Percentiles rank a stretch among this genome's conserved stretches.
Conservation (phyloP, 2,888 invertebrate species). For the Ormia ochracea region DNA sequence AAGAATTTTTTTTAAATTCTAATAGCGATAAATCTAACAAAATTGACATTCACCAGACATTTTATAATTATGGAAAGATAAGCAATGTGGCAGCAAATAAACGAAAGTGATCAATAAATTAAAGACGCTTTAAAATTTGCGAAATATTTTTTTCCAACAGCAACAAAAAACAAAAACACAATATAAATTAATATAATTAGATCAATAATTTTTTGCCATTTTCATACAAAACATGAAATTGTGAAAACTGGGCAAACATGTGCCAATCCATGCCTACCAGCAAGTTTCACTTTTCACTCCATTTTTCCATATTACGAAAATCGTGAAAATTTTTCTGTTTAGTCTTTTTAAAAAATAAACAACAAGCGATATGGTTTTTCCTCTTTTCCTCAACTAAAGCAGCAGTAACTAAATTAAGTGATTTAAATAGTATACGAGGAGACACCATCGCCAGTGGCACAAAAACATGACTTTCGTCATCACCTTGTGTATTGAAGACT, state of each 20-base stretch:
- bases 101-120: neutral
- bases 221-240: slow-evolving; percentile 40
- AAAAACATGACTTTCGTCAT: slow-evolving; percentile 38
- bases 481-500: slow-evolving; percentile 10
- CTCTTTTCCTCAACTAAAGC: neutral
- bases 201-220: slow-evolving; percentile 28
- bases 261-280: slow-evolving; percentile 26
- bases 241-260: slow-evolving; percentile 41
- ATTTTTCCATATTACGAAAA: slow-evolving; percentile 40
- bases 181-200: no score
- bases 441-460: slow-evolving; percentile 10
- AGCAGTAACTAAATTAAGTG: slow-evolving; percentile 36
- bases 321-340: slow-evolving; percentile 38
- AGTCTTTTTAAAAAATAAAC: neutral
- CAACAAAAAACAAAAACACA: no score
- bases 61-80: neutral
- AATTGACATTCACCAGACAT: neutral
- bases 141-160: slow-evolving; percentile 2
- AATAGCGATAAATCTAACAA: neutral
- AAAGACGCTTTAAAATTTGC: neutral
- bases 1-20: neutral
- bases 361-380: slow-evolving; percentile 8
- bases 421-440: slow-evolving; percentile 15
- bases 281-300: slow-evolving; percentile 51
- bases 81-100: neutral